A percentile compares a stretch with the other conserved stretches of the same genome.
Conservation (phyloP, 2,113 vertebrate species). For the Irena cyanogastra region DNA sequence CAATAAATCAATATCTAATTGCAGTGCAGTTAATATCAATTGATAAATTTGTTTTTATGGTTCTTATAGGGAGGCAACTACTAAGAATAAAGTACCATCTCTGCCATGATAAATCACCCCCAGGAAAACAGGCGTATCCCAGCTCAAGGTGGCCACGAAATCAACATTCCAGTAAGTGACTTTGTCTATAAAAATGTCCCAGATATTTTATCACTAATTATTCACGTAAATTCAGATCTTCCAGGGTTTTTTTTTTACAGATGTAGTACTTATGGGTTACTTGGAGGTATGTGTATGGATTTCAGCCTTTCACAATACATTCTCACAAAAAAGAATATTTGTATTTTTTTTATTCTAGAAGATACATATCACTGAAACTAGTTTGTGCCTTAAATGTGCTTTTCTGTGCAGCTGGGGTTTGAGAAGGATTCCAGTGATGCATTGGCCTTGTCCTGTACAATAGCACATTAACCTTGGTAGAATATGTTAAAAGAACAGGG, state of each 20-base stretch:
- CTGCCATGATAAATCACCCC: background rate
- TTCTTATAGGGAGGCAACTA: background rate
- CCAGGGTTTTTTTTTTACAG: background rate
- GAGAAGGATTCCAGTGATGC: background rate
- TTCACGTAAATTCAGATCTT: background rate
- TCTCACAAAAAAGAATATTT: background rate
- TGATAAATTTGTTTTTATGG: background rate
- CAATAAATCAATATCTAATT: conserved; percentile 4
- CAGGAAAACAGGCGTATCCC: background rate
- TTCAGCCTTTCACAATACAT: background rate
- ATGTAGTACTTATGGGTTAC: background rate
- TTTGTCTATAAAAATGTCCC: background rate
- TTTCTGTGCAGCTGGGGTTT: background rate
- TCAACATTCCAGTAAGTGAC: background rate
- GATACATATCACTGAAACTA: background rate
- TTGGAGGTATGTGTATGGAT: background rate
- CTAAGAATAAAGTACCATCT: background rate
- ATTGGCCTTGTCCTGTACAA: background rate
- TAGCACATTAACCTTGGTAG: background rate
- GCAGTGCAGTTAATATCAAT: background rate
- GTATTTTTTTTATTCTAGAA: background rate
- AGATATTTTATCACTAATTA: background rate
- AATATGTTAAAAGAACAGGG: background rate
- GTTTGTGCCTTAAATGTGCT: background rate
- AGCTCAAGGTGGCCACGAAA: background rate